These are phyloP conservation scores for Porites lutea DNA, from an alignment of 64 coral and sea anemone genomes.

Conservation along the genomic window DNA sequence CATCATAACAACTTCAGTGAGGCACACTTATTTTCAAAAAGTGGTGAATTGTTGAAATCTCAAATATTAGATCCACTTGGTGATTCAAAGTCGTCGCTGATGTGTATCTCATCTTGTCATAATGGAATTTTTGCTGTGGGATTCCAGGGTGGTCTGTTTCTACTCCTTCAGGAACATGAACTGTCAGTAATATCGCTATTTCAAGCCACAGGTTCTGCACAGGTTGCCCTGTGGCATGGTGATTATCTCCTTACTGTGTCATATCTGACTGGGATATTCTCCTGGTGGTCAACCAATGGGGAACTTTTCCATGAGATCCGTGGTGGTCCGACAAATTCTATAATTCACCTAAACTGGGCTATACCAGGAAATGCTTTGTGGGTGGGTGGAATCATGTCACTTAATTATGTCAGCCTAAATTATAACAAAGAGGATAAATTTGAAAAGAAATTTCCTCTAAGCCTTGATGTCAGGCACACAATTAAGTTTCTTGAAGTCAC, in stretches of 20 bases:
- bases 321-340: constrained; percentile 78
- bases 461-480: constrained; percentile 35
- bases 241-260: constrained; percentile 69
- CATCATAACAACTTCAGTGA: constrained; percentile 75
- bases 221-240: constrained; percentile 81
- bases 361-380: constrained; percentile 71
- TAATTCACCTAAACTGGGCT: constrained; percentile 87
- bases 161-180: constrained; percentile 69
- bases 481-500: constrained; percentile 89
- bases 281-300: constrained; percentile 87
- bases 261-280: constrained; percentile 86
- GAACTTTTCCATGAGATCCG: constrained; percentile 68
- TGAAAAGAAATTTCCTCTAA: constrained; percentile 38
- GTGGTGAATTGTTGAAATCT: constrained; percentile 60
- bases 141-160: constrained; percentile 86
- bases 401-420: constrained; percentile 64
- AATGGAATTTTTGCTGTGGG: constrained; percentile 76
- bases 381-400: constrained; percentile 91
- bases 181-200: constrained; percentile 75
- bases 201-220: constrained; percentile 91
- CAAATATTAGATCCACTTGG: constrained; percentile 73
- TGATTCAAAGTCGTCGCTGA: constrained; percentile 74
- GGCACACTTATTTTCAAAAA: constrained; percentile 68
- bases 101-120: constrained; percentile 73
- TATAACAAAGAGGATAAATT: neutral